Percentiles rank a stretch among this genome's conserved stretches.
Evolutionary conservation across 2,888 invertebrate genomes (phyloP).

Genomic region (Aporophyla nigra): DNA sequence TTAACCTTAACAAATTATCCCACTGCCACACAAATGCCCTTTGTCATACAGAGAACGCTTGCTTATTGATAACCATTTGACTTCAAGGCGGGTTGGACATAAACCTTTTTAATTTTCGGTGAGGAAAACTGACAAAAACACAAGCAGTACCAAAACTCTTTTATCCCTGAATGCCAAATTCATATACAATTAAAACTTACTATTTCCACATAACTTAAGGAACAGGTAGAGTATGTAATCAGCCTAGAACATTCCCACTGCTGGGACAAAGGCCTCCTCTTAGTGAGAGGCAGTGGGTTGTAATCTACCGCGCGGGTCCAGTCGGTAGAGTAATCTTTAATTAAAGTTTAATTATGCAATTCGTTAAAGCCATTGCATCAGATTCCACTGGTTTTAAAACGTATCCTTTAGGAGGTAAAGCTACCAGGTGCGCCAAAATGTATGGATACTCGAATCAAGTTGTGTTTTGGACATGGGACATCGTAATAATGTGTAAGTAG

Average conservation of each 20-base stretch:
- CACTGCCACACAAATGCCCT: neutral
- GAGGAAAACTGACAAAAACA: neutral
- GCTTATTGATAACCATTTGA: no score
- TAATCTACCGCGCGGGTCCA: no score
- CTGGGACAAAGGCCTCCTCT: no score
- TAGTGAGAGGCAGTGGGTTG: no score
- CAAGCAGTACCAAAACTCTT: neutral
- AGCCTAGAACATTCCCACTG: no score
- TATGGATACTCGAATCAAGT: constrained; percentile 19
- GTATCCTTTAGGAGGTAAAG: constrained; percentile 3
- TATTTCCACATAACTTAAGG: neutral
- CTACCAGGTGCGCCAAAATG: constrained; percentile 21
- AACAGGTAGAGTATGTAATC: neutral
- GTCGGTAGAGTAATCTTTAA: neutral
- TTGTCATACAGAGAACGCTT: neutral
- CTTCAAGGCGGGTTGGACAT: neutral
- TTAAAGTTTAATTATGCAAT: constrained; percentile 40
- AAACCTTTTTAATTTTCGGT: neutral
- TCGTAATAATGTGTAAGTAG: constrained; percentile 49
- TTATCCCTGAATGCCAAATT: neutral
- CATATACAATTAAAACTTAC: neutral
- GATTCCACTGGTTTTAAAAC: constrained; percentile 27
- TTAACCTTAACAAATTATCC: neutral
- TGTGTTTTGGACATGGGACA: constrained; percentile 35
- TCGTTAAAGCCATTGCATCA: constrained; percentile 42